Evolutionary conservation across 2,113 vertebrate species (phyloP).

Genomic region (Campylorhamphus procurvoides): DNA sequence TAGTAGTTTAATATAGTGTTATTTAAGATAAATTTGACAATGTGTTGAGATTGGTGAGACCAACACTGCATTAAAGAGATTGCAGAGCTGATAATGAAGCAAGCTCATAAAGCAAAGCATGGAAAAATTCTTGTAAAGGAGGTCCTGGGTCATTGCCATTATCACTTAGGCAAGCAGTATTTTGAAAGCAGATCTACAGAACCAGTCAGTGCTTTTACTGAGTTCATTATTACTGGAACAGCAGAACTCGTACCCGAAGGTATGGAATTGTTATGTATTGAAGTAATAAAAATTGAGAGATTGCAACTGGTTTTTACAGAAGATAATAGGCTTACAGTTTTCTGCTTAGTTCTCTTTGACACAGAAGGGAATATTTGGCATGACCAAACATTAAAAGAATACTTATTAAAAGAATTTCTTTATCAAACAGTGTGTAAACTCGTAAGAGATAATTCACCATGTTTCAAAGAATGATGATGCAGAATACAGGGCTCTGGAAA

Average conservation of each 20-base stretch:
- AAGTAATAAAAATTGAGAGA: background rate
- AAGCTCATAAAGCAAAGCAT: background rate
- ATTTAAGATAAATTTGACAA: background rate
- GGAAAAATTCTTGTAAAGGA: background rate
- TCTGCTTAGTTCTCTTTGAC: background rate
- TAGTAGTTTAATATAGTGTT: background rate
- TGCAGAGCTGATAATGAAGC: background rate
- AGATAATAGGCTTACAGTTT: background rate
- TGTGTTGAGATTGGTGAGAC: background rate
- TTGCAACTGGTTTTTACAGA: background rate
- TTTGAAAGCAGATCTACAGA: background rate
- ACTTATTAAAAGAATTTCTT: background rate
- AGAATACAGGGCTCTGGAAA: background rate
- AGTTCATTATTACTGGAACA: background rate
- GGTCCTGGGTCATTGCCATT: background rate
- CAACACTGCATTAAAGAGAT: background rate
- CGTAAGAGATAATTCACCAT: background rate
- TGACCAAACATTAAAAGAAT: slow-evolving; percentile 21
- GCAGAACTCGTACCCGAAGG: background rate
- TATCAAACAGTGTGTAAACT: background rate
- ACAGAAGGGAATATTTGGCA: background rate
- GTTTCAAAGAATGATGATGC: slow-evolving; percentile 1
- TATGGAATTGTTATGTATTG: background rate
- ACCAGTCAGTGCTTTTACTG: background rate
- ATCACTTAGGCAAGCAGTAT: background rate